Evolutionary conservation across 2,888 invertebrate genomes (phyloP), one percentile per base, ranked within the genome.

Genomic region (Nemotelus pantherinus): DNA sequence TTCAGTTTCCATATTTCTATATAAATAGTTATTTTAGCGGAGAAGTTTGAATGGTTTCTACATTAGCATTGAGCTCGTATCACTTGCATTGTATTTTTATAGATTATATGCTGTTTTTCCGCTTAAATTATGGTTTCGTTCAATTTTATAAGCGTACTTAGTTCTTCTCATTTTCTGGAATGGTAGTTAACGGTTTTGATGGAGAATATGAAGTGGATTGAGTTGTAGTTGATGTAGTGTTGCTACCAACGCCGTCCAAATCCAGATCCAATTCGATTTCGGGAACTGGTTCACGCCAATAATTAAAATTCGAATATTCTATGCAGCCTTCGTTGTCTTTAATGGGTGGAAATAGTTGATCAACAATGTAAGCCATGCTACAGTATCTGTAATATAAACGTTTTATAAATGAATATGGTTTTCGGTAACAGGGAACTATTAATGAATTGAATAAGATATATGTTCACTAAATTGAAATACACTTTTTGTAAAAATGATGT

Each of bases 291-390:
- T 95, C 94, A 81, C 97, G 92, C 98, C 98, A 98, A 88, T 93
- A 98, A 83, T 94, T 93, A 82, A 97, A 96, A 84, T 94, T 93
- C 79, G 95, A 95, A 89, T 92, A 98, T 85, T 92, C 91, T 81
- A 91, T 90, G 45, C 85, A 82, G 67, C 92, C 92, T 80, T 91
- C 89, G 84, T 91, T 90, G 83, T 89, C 90, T 83, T 89, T 89
- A 83, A 93, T 90, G 68, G 94, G 93, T 82, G 98, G 99, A 88
- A 98, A 99, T 87, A 99, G 91, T 88, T 97, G 97, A 89, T 99
- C 98, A 81, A 96, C 98, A 81, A 98, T 92, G 87, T 94, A 94
- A 81, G 94, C 94, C 93, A 98, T 95, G 87, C 95, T 95, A 79
- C 95, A 93, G 88, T 99, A 99, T 85, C 98, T 98, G 91, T 3